phyloP scores from a whole-genome alignment of 2,113 vertebrate genomes.

The Entosphenus tridentatus region DNA sequence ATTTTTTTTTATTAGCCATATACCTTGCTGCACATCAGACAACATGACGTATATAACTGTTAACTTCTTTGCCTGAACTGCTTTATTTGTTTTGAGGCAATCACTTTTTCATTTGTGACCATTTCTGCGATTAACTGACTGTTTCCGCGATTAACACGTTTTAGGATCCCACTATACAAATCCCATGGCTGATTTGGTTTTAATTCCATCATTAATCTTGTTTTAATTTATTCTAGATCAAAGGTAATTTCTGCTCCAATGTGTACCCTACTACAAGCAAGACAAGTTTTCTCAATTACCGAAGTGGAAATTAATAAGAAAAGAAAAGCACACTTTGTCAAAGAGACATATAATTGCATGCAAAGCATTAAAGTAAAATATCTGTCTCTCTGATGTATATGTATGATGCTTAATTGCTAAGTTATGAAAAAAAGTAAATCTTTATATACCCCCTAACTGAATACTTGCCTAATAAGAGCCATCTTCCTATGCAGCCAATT shows the following conservation, averaged over 20 bases:
- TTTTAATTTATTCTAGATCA: conserved; percentile 4
- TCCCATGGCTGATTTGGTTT: conserved; percentile 3
- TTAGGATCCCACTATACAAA: not conserved
- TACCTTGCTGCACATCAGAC: too few relatives aligned
- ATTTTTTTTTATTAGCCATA: too few relatives aligned
- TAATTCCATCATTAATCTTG: conserved; percentile 2
- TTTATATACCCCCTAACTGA: not conserved
- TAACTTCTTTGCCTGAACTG: too few relatives aligned
- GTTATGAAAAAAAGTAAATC: conserved; percentile 3
- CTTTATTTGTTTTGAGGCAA: not conserved
- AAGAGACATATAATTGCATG: conserved; percentile 6
- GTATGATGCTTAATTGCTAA: not conserved
- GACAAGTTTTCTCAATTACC: conserved; percentile 5
- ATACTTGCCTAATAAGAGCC: too few relatives aligned
- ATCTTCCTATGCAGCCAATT: too few relatives aligned
- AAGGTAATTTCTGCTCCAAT: conserved; percentile 5
- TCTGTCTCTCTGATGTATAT: not conserved
- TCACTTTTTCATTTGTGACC: not conserved
- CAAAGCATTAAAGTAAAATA: conserved; percentile 3
- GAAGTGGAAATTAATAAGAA: conserved; percentile 1
- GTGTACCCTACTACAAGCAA: conserved; percentile 1
- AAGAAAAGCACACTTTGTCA: conserved; percentile 5
- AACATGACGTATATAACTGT: too few relatives aligned
- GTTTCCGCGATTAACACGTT: too few relatives aligned
- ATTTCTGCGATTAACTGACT: not conserved